Evolutionary conservation across 2,113 vertebrate species (phyloP).

Genomic region (Thymallus thymallus): DNA sequence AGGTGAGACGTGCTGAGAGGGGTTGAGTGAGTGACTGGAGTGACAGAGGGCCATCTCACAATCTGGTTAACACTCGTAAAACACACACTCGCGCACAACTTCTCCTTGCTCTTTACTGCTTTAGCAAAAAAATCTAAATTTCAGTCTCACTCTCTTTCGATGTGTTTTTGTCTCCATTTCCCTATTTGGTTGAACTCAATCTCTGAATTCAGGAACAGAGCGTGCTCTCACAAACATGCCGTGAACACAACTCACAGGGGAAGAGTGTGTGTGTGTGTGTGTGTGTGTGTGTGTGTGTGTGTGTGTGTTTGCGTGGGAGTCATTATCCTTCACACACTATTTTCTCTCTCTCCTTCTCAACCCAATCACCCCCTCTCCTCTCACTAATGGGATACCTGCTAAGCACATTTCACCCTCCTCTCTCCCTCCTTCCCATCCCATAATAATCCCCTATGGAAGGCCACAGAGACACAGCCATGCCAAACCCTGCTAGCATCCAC

Average conservation of each 20-base stretch:
- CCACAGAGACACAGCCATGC: background rate
- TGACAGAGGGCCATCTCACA: too few relatives aligned
- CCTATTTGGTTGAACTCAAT: too few relatives aligned
- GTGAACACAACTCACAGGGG: background rate
- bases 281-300: slow-evolving; percentile 3
- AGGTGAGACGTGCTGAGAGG: too few relatives aligned
- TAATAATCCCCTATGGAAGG: background rate
- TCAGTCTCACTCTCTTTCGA: too few relatives aligned
- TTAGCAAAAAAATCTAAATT: too few relatives aligned
- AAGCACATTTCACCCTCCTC: background rate
- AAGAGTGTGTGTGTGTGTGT: background rate
- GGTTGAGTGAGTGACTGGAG: too few relatives aligned
- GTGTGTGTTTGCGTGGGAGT: background rate
- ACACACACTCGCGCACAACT: too few relatives aligned
- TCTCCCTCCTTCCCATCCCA: too few relatives aligned
- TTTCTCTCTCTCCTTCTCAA: background rate
- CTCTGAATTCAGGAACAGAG: background rate
- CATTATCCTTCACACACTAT: background rate
- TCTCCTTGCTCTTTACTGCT: too few relatives aligned
- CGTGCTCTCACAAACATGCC: background rate
- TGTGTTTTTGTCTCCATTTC: too few relatives aligned
- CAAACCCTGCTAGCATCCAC: background rate
- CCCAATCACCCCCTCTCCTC: background rate
- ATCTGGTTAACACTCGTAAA: too few relatives aligned
- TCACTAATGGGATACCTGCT: background rate